Percentiles rank a stretch among this genome's conserved stretches.
Conservation (phyloP, 1,140 invertebrate genomes). For the Brachystomella parvula region DNA sequence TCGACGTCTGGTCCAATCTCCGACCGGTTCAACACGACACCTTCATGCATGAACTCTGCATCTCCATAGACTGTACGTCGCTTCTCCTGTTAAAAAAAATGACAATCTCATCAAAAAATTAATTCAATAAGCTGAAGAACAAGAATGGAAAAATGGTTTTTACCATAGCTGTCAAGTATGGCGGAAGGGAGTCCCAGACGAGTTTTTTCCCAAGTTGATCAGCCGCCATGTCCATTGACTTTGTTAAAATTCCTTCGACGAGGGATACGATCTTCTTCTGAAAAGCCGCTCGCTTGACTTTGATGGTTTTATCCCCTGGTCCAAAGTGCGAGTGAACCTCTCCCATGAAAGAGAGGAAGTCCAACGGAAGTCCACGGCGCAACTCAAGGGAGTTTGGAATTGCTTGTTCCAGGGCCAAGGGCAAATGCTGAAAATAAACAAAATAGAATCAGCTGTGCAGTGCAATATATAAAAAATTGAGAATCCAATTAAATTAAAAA, state of each 20-base stretch:
- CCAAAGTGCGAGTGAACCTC: conserved; percentile 52
- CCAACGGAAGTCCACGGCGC: conserved; percentile 68
- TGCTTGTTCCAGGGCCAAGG: conserved; percentile 63
- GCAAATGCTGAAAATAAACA: conserved; percentile 29
- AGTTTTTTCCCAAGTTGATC: conserved; percentile 76
- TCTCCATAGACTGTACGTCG: conserved; percentile 18
- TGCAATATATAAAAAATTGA: too few species aligned
- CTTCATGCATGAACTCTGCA: conserved; percentile 31
- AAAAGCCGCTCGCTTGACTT: conserved; percentile 49
- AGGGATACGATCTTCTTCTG: conserved; percentile 53
- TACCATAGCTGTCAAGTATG: conserved; percentile 50
- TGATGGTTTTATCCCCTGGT: conserved; percentile 40
- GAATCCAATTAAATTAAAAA: too few species aligned
- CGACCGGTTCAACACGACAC: conserved; percentile 25
- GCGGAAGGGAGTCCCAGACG: conserved; percentile 80
- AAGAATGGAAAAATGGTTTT: not conserved
- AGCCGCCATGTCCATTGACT: conserved; percentile 67
- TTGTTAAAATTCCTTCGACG: conserved; percentile 54
- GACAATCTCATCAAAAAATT: not conserved
- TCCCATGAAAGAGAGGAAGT: conserved; percentile 68
- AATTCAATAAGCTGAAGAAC: not conserved
- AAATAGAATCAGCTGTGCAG: not conserved
- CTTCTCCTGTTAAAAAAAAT: conserved; percentile 20
- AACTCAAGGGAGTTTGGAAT: conserved; percentile 61
- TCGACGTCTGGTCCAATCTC: conserved; percentile 32